Evolutionary conservation across 2,888 invertebrate genomes (phyloP).

Genomic region (Drosophila crucigera): DNA sequence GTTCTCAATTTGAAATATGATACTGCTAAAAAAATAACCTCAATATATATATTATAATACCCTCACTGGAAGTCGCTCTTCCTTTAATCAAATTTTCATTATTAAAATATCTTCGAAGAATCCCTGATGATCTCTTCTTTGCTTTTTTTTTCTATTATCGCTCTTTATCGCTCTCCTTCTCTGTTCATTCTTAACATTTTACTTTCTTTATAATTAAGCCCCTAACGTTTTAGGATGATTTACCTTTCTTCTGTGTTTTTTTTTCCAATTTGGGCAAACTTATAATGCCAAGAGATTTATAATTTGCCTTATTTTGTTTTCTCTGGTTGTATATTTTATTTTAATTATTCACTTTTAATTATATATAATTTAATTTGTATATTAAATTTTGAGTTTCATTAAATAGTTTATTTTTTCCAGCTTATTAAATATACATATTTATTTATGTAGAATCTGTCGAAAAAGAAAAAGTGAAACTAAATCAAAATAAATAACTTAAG

Average conservation of each 20-base stretch:
- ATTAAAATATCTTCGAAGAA: neutral
- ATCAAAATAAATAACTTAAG: neutral
- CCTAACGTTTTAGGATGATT: too few species aligned
- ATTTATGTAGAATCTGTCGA: neutral
- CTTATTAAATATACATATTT: neutral
- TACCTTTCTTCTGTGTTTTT: neutral
- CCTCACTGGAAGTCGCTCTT: neutral
- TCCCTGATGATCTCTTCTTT: neutral
- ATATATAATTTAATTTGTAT: neutral
- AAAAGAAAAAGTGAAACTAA: neutral
- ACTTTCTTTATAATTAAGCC: neutral
- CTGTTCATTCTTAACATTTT: neutral
- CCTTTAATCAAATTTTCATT: neutral
- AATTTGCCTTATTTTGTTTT: neutral
- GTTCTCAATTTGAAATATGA: conserved; percentile 2
- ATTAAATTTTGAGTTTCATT: neutral
- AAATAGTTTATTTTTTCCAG: neutral
- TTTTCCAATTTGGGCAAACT: neutral
- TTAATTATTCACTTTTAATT: neutral
- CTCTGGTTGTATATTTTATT: neutral
- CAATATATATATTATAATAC: neutral
- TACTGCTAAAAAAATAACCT: conserved; percentile 1
- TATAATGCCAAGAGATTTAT: neutral
- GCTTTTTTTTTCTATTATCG: neutral
- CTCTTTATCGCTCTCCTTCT: neutral